phyloP scores from a whole-genome alignment of 2,113 vertebrate genomes.

The Eupsittula cactorum region DNA sequence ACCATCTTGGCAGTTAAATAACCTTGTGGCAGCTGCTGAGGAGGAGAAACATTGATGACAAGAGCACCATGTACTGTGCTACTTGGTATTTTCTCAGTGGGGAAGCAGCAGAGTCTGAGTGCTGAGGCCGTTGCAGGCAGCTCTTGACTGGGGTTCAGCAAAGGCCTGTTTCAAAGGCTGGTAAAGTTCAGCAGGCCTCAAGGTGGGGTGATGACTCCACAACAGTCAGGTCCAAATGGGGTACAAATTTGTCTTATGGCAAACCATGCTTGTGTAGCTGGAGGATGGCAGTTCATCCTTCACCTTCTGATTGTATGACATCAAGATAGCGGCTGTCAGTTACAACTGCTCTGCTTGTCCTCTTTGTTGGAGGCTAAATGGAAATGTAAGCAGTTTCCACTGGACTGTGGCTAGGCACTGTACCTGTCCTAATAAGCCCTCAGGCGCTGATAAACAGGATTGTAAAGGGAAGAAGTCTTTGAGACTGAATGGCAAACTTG shows the following conservation, averaged over 20 bases:
- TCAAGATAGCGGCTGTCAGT: neutral
- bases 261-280: neutral
- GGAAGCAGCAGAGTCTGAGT: neutral
- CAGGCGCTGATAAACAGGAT: neutral
- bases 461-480: neutral
- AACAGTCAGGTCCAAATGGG: too few relatives aligned
- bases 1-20: neutral
- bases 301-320: accelerated
- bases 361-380: neutral
- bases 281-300: neutral
- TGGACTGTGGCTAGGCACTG: neutral
- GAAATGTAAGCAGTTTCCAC: neutral
- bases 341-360: neutral
- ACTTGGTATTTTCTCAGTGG: neutral
- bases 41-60: neutral
- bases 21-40: neutral
- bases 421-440: neutral
- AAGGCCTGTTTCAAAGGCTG: neutral
- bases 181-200: neutral
- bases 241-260: neutral
- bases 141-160: neutral
- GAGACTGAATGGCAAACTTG: neutral
- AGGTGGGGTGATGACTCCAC: neutral
- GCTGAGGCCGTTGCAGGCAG: neutral
- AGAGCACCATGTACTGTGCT: neutral